These are phyloP conservation scores for Clusia tigrina DNA, from an alignment of 2,888 invertebrate genomes.

Conservation along the genomic window DNA sequence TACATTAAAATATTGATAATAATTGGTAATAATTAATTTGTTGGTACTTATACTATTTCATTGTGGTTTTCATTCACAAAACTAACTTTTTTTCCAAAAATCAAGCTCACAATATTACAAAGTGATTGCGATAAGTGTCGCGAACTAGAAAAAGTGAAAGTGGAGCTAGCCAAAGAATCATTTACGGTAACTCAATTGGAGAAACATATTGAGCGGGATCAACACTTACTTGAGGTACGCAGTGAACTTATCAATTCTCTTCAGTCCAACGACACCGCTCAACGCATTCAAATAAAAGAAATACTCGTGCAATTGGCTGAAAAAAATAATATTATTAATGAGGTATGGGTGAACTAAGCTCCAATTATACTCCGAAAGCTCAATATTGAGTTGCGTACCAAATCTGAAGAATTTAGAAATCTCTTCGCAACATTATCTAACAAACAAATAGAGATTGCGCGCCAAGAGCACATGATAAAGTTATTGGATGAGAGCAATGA, in stretches of 20 bases:
- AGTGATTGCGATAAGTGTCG: constrained; percentile 39
- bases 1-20: too few species aligned
- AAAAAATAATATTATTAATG: constrained; percentile 38
- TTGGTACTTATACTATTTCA: too few species aligned
- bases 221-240: constrained; percentile 48
- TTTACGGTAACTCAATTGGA: constrained; percentile 44
- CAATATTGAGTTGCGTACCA: constrained; percentile 48
- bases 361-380: too few species aligned
- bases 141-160: constrained; percentile 43
- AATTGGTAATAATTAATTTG: too few species aligned
- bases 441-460: constrained; percentile 52
- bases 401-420: constrained; percentile 53
- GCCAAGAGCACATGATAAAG: constrained; percentile 54
- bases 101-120: too few species aligned
- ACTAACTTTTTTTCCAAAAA: too few species aligned
- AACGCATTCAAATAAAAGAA: constrained; percentile 46
- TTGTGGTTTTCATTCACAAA: too few species aligned
- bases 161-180: constrained; percentile 41
- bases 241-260: constrained; percentile 51
- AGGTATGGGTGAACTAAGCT: constrained; percentile 39
- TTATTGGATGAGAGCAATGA: constrained; percentile 54
- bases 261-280: constrained; percentile 50
- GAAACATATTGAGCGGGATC: constrained; percentile 47
- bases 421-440: constrained; percentile 46
- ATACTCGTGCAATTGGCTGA: constrained; percentile 47